Percentiles rank a stretch among this genome's conserved stretches.
Evolutionary conservation across 2,797 vertebrate genomes (phyloP).

Genomic region (Protonibea diacanthus): DNA sequence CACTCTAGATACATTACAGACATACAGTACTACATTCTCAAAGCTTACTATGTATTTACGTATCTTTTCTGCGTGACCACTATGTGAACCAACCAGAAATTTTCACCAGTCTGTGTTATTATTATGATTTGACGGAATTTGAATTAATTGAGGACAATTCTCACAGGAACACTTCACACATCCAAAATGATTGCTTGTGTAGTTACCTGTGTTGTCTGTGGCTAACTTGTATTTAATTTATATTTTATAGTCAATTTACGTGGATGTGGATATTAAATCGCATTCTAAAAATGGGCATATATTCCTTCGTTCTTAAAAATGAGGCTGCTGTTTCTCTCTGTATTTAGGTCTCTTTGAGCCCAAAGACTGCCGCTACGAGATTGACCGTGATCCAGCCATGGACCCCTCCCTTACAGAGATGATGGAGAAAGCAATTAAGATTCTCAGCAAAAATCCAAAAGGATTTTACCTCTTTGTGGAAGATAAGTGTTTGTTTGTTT

Average conservation of each 20-base stretch:
- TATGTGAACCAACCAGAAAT: no score
- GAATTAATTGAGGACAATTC: no score
- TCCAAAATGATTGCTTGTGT: no score
- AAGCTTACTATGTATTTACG: not conserved
- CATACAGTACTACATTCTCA: not conserved
- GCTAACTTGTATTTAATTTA: no score
- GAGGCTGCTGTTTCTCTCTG: constrained; percentile 6
- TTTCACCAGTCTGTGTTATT: no score
- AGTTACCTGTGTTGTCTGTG: no score
- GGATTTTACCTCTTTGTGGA: constrained; percentile 90
- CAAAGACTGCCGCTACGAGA: constrained; percentile 85
- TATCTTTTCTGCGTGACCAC: not conserved
- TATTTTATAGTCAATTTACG: no score
- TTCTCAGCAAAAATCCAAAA: constrained; percentile 85
- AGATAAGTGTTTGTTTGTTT: constrained; percentile 82
- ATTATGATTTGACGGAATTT: no score
- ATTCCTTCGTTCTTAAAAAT: not conserved
- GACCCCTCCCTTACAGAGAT: constrained; percentile 88
- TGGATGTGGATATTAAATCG: no score
- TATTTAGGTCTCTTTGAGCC: constrained; percentile 86
- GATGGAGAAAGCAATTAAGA: constrained; percentile 87
- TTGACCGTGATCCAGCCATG: constrained; percentile 72
- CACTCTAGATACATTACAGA: not conserved
- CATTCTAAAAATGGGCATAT: not conserved
- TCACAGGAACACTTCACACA: no score